Evolutionary conservation across 2,888 invertebrate species (phyloP).

Genomic region (Adelognathus sp.): DNA sequence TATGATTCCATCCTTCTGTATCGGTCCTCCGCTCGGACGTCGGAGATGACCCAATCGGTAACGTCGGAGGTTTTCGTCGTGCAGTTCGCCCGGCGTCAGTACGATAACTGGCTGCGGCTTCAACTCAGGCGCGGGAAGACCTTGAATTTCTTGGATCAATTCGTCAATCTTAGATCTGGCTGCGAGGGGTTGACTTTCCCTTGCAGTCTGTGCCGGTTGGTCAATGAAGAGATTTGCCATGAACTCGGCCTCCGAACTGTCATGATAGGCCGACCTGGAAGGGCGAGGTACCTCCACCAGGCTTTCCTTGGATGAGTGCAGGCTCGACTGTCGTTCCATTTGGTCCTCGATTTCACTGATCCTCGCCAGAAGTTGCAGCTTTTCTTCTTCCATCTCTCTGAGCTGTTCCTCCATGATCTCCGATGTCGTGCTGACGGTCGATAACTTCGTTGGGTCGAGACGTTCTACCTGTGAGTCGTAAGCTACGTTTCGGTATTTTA

Average conservation of each 20-base stretch:
- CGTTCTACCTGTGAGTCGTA: neutral
- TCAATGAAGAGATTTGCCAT: neutral
- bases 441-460: no score
- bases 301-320: neutral
- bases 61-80: neutral
- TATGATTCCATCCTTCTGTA: neutral
- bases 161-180: no score
- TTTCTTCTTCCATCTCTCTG: neutral
- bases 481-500: conserved; percentile 42
- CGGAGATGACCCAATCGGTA: neutral
- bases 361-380: neutral
- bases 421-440: neutral
- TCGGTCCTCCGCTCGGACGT: neutral
- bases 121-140: neutral
- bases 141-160: neutral
- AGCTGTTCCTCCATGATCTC: neutral
- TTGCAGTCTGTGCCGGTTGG: neutral
- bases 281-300: neutral
- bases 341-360: neutral
- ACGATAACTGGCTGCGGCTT: neutral
- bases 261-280: neutral
- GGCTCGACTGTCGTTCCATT: neutral
- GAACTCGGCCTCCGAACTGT: neutral
- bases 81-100: neutral
- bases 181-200: neutral